phyloP scores from a whole-genome alignment of 2,113 vertebrate genomes.

The Cisticola juncidis region DNA sequence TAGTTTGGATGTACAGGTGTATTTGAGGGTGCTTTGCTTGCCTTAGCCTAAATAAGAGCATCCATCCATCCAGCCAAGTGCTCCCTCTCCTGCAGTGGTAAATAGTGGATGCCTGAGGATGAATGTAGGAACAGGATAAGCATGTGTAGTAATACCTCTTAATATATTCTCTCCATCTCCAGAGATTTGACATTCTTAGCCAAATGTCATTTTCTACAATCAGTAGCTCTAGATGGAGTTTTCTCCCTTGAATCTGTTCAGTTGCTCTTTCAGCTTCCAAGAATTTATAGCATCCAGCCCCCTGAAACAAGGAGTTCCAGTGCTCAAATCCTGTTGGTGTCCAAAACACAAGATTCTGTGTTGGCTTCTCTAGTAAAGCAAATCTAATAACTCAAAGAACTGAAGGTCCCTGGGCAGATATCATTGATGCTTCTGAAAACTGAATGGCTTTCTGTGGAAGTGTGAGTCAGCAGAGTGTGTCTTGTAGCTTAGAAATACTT shows the following conservation, averaged over 20 bases:
- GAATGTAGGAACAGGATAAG: neutral
- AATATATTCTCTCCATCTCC: neutral
- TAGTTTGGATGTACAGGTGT: neutral
- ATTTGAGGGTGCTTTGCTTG: neutral
- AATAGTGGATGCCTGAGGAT: neutral
- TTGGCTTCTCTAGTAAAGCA: neutral
- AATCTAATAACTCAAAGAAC: neutral
- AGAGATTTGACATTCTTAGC: neutral
- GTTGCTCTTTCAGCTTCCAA: neutral
- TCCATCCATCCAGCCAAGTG: neutral
- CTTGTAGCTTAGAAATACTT: slow-evolving; percentile 23
- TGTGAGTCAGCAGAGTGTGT: neutral
- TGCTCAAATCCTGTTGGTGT: neutral
- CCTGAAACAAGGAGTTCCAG: neutral
- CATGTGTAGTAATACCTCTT: neutral
- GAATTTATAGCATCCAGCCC: neutral
- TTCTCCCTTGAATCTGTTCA: neutral
- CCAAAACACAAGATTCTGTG: neutral
- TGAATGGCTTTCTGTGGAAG: slow-evolving; percentile 5
- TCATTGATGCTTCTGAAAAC: slow-evolving; percentile 7
- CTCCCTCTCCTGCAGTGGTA: neutral
- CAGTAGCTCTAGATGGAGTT: neutral
- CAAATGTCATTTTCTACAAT: neutral
- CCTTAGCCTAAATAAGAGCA: neutral
- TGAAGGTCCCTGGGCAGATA: neutral